Evolutionary conservation across 2,888 invertebrate genomes (phyloP).

Genomic region (Masnerella sp.): DNA sequence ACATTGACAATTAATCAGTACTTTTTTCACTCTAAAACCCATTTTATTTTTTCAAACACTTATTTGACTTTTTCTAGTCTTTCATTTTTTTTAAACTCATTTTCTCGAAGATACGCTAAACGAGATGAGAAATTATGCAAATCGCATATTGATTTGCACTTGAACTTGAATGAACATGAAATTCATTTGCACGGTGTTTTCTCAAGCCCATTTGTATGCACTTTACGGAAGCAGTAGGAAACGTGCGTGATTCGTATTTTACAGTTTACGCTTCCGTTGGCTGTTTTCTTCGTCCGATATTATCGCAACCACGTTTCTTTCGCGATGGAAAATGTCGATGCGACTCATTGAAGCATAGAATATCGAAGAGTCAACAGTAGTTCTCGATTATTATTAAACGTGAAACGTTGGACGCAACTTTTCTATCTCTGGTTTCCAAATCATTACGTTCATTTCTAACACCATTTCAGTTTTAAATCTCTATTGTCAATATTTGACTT

Average conservation of each 20-base stretch:
- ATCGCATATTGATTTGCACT: not conserved
- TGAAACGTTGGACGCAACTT: constrained; percentile 35
- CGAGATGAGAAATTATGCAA: too few species aligned
- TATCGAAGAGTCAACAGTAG: constrained; percentile 8
- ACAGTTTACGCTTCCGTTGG: constrained; percentile 59
- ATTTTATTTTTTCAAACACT: too few species aligned
- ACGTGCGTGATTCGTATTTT: constrained; percentile 53
- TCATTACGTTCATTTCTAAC: too few species aligned
- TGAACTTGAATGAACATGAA: constrained; percentile 9
- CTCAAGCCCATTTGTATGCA: constrained; percentile 6
- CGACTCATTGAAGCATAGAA: constrained; percentile 32
- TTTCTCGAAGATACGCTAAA: too few species aligned
- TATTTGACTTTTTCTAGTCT: too few species aligned
- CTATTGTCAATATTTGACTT: too few species aligned
- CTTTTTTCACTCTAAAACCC: not conserved
- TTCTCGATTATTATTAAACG: constrained; percentile 9
- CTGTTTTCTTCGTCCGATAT: constrained; percentile 49
- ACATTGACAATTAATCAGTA: not conserved
- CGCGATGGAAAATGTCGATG: constrained; percentile 32
- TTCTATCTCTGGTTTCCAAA: too few species aligned
- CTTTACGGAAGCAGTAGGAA: constrained; percentile 34
- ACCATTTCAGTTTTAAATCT: too few species aligned
- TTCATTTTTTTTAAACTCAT: not conserved
- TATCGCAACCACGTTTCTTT: constrained; percentile 38
- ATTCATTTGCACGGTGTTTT: not conserved